Evolutionary conservation across 2,888 invertebrate genomes (phyloP).

Genomic region (Argyresthia goedartella): DNA sequence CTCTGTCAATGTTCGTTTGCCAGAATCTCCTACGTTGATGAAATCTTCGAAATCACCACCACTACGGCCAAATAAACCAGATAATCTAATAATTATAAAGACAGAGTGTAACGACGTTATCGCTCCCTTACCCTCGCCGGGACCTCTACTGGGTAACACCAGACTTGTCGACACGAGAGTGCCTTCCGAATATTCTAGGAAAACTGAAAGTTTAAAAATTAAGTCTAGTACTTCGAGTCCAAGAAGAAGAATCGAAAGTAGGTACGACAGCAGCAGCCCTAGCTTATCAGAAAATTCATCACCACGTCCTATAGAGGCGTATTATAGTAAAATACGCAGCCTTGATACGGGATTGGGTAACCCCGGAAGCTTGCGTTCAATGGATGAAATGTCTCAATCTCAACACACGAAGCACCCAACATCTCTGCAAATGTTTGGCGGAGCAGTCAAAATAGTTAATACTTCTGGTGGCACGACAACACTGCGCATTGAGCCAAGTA

Average conservation of each 20-base stretch:
- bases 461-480: slow-evolving; percentile 78
- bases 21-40: slow-evolving; percentile 64
- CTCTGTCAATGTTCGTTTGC: slow-evolving; percentile 69
- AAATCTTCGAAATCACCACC: slow-evolving; percentile 45
- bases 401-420: slow-evolving; percentile 66
- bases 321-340: slow-evolving; percentile 63
- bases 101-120: slow-evolving; percentile 60
- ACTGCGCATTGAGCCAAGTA: slow-evolving; percentile 76
- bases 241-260: slow-evolving; percentile 49
- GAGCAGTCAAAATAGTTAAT: slow-evolving; percentile 82
- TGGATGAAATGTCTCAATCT: slow-evolving; percentile 72
- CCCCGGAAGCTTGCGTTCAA: slow-evolving; percentile 55
- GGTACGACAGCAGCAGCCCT: slow-evolving; percentile 50
- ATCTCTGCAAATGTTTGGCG: slow-evolving; percentile 79
- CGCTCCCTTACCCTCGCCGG: slow-evolving; percentile 83
- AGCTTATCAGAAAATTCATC: slow-evolving; percentile 50
- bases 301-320: slow-evolving; percentile 48
- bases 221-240: slow-evolving; percentile 47
- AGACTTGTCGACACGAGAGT: slow-evolving; percentile 77
- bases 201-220: slow-evolving; percentile 40
- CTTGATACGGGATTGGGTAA: slow-evolving; percentile 61
- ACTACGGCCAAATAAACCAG: slow-evolving; percentile 59
- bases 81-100: slow-evolving; percentile 66
- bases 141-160: slow-evolving; percentile 85
- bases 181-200: slow-evolving; percentile 51